Conservation (phyloP, 2,113 vertebrate genomes). For the Elaphurus davidianus region DNA sequence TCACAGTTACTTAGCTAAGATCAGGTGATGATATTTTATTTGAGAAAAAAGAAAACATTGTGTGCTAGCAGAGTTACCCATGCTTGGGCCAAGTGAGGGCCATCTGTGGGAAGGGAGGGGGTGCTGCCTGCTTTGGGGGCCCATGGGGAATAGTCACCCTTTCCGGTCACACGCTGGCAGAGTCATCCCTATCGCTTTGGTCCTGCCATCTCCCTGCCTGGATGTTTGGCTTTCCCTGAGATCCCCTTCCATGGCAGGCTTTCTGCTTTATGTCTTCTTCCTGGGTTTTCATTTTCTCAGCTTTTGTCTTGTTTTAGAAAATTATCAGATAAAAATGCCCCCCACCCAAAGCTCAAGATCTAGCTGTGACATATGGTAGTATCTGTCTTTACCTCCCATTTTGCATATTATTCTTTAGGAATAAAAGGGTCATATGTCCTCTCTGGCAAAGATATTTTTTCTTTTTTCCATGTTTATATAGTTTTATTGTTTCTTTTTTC, state of each 20-base stretch:
- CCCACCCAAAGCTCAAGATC: neutral
- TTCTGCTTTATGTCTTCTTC: neutral
- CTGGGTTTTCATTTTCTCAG: neutral
- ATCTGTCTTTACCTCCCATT: neutral
- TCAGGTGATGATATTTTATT: constrained; percentile 79
- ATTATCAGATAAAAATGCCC: neutral
- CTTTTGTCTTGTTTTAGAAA: constrained; percentile 17
- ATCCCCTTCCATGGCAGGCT: neutral
- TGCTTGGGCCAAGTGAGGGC: neutral
- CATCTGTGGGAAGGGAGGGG: neutral
- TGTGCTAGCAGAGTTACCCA: constrained; percentile 45
- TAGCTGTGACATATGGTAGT: neutral
- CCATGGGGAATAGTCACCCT: neutral
- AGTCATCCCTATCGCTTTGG: neutral
- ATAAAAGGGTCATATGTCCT: neutral
- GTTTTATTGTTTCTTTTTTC: neutral
- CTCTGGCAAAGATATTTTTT: neutral
- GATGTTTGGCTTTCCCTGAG: neutral
- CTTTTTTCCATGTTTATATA: neutral
- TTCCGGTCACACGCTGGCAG: neutral
- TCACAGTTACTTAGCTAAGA: constrained; percentile 78
- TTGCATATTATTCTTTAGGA: neutral
- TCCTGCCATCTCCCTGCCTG: neutral
- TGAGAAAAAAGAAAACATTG: constrained; percentile 72
- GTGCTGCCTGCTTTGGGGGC: neutral